Base-by-base conservation (phyloP, 2,797 vertebrate genomes). In the Limnodromus scolopaceus region DNA sequence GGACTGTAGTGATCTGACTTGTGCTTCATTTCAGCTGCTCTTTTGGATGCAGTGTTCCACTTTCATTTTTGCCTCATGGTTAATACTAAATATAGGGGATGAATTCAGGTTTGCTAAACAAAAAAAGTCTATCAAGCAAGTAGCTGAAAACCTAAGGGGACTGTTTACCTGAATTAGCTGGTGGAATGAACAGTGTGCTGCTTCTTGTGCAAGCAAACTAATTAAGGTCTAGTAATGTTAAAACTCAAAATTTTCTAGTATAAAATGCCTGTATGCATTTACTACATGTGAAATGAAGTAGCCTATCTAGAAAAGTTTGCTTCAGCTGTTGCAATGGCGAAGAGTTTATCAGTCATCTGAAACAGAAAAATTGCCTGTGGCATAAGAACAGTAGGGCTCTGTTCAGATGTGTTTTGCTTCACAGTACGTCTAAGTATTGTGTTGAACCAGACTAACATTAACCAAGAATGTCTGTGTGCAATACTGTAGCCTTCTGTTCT, bases 401-500 rank as follows among this genome's bases (percentile, higher is more conserved):
- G 61, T 93, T 96, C 92, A 95, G 70, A 95, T 60, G 65, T 93
- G 71, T 77, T 97, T 97, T 95, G 54, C 74, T 96, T 96, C 60
- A 11, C 79, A 82, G 46, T 88, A 30, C 51, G 36, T 95, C 94
- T 96, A 91, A 94, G 72, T 84, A 53, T 60, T 95, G 55, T 95
- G 87, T 76, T 84, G 76, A 69, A 74, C 91, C 82, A 94, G 70
- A 45, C 41, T 49, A 82, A 24, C 11, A 13, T 80, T 80, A 89
- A 83, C 72, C 25, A 92, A 78, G 93, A 91, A 64, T 54, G 45
- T 46, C 53, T 70, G 23, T 63, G n/a, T 49, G 68, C 30, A 77
- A 13, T 65, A 43, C 22, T 78, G 22, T 48, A 76, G 36, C 8
- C 27, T 91, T 60, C 48, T 65, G 41, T 64, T 51, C 46, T 28